Percentiles rank a stretch among this genome's conserved stretches.
Conservation (phyloP, 2,888 invertebrate species). For the Meiosimyza decipiens region DNA sequence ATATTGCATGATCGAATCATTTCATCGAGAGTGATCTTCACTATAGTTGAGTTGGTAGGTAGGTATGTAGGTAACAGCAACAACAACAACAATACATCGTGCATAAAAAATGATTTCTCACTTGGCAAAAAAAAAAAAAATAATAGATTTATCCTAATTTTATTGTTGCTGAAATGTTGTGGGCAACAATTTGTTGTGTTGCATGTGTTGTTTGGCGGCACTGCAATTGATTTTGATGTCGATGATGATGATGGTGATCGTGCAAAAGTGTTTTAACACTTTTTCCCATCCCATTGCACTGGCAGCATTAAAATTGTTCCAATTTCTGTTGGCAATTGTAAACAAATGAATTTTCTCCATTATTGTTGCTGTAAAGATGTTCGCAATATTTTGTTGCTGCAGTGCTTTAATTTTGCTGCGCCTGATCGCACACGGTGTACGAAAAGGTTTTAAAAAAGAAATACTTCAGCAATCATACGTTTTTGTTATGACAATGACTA, state of each 20-base stretch:
- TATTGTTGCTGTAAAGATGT: background rate
- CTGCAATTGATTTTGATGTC: background rate
- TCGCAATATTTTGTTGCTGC: no score
- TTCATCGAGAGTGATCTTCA: conserved; percentile 20
- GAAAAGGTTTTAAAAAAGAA: background rate
- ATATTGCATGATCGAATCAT: conserved; percentile 4
- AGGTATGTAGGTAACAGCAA: background rate
- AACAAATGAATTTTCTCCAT: conserved; percentile 2
- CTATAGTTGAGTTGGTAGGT: background rate
- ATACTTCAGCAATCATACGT: conserved; percentile 2
- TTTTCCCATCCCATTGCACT: background rate
- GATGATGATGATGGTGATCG: background rate
- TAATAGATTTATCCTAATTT: conserved; percentile 26
- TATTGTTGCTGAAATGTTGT: conserved; percentile 16
- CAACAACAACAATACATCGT: conserved; percentile 12
- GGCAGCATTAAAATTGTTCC: background rate
- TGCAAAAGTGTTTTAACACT: conserved; percentile 13
- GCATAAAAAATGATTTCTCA: conserved; percentile 20
- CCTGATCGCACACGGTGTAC: no score
- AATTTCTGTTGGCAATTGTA: conserved; percentile 20
- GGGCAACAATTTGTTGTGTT: background rate
- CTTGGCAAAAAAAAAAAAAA: conserved; percentile 16
- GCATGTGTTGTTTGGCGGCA: background rate
- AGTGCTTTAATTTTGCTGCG: no score
- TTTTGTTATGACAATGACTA: no score